Conservation (phyloP, 2,797 vertebrate species). For the Tympanoctomys barrerae region DNA sequence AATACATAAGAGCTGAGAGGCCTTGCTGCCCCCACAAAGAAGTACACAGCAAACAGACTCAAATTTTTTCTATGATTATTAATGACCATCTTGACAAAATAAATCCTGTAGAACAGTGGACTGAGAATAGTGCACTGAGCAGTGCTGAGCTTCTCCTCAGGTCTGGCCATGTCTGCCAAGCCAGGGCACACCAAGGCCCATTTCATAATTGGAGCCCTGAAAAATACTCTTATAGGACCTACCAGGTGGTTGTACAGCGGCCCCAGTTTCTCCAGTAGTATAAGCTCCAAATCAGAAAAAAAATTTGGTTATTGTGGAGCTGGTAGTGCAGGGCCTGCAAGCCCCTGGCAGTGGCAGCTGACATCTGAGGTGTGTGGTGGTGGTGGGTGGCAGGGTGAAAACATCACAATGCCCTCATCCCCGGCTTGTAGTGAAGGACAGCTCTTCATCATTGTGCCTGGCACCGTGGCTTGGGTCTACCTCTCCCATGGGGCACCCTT, state of each 20-base stretch:
- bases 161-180: no score
- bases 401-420: not conserved
- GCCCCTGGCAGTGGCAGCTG: slow-evolving; percentile 81
- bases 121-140: no score
- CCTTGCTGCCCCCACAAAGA: no score
- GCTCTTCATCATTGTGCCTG: slow-evolving; percentile 64
- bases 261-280: slow-evolving; percentile 93
- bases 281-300: slow-evolving; percentile 88
- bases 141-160: no score
- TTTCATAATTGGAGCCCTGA: no score
- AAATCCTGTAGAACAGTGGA: no score
- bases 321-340: slow-evolving; percentile 95
- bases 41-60: no score
- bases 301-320: slow-evolving; percentile 86
- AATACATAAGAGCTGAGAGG: no score
- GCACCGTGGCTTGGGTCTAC: not conserved
- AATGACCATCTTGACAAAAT: not conserved
- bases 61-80: no score
- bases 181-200: no score
- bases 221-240: no score
- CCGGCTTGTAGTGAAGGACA: slow-evolving; percentile 81
- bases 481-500: slow-evolving; percentile 16
- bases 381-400: not conserved
- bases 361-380: slow-evolving; percentile 73
- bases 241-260: slow-evolving; percentile 96